Evolutionary conservation across 2,888 invertebrate species (phyloP).

Genomic region (Listrodromus nycthemerus): DNA sequence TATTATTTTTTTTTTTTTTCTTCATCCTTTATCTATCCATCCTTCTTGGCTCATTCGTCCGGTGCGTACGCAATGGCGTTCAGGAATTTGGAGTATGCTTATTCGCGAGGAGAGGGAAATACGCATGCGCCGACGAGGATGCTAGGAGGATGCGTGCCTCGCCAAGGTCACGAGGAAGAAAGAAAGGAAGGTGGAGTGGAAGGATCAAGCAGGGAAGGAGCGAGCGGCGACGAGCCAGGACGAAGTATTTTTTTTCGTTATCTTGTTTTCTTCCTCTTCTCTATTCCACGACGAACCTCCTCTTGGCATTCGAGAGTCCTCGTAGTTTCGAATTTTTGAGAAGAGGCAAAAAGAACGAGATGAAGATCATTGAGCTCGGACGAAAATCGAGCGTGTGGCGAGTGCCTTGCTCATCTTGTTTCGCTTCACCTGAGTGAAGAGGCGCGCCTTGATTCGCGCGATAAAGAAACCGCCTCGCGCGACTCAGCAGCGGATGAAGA

Average conservation of each 20-base stretch:
- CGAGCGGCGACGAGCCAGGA: conserved; percentile 33
- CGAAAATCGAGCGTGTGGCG: neutral
- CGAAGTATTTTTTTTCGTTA: conserved; percentile 44
- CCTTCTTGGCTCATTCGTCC: conserved; percentile 53
- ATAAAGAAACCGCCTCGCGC: conserved; percentile 53
- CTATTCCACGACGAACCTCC: conserved; percentile 10
- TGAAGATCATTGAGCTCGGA: neutral
- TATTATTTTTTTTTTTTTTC: conserved; percentile 35
- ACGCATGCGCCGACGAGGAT: conserved; percentile 20
- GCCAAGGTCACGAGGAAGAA: conserved; percentile 60
- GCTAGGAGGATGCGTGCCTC: conserved; percentile 43
- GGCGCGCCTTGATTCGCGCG: conserved; percentile 57
- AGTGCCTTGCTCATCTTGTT: neutral
- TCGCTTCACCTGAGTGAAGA: conserved; percentile 33
- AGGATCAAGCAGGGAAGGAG: conserved; percentile 46
- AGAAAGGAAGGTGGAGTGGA: conserved; percentile 47
- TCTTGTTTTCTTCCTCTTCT: conserved; percentile 28
- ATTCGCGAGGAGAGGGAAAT: conserved; percentile 22
- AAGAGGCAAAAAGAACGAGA: neutral
- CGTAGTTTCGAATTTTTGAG: neutral
- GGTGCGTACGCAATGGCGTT: conserved; percentile 62
- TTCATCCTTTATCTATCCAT: conserved; percentile 42
- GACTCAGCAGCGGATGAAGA: conserved; percentile 16
- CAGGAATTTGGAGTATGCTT: conserved; percentile 65
- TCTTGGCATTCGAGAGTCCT: conserved; percentile 26